A percentile compares a stretch with the other conserved stretches of the same genome.
phyloP scores from a whole-genome alignment of 1,140 invertebrate genomes.

The Papilio dardanus region DNA sequence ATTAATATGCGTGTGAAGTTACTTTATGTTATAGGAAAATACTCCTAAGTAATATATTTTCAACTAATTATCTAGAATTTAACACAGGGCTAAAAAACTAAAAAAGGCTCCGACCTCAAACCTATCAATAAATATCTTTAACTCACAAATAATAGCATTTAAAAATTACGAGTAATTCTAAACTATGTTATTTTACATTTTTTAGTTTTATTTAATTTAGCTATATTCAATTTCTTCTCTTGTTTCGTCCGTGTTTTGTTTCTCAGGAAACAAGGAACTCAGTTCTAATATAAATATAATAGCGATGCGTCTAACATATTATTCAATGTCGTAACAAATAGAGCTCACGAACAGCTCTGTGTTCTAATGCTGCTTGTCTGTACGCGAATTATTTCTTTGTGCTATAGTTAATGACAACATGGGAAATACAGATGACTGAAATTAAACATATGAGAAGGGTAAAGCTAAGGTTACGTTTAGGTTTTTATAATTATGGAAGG shows the following conservation, averaged over 20 bases:
- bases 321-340: slow-evolving; percentile 60
- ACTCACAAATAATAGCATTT: too few relatives aligned
- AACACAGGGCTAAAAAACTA: too few relatives aligned
- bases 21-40: neutral
- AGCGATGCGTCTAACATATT: slow-evolving; percentile 51
- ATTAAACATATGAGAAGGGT: slow-evolving; percentile 37
- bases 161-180: too few relatives aligned
- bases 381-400: slow-evolving; percentile 54
- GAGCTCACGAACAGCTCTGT: slow-evolving; percentile 55
- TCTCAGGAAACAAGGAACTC: slow-evolving; percentile 18
- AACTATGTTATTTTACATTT: too few relatives aligned
- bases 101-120: too few relatives aligned
- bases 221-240: neutral
- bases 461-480: neutral
- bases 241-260: neutral
- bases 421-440: slow-evolving; percentile 43
- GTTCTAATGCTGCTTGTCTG: slow-evolving; percentile 58
- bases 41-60: neutral
- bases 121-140: too few relatives aligned
- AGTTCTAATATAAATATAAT: slow-evolving; percentile 66
- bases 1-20: neutral
- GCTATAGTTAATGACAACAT: slow-evolving; percentile 56
- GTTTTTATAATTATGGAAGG: too few relatives aligned
- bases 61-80: too few relatives aligned
- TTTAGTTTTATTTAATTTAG: too few relatives aligned